Percentiles rank a stretch among this genome's conserved stretches.
These are phyloP conservation scores for Leucophora obtusa DNA, from an alignment of 2,888 invertebrate species.

Conservation along the genomic window DNA sequence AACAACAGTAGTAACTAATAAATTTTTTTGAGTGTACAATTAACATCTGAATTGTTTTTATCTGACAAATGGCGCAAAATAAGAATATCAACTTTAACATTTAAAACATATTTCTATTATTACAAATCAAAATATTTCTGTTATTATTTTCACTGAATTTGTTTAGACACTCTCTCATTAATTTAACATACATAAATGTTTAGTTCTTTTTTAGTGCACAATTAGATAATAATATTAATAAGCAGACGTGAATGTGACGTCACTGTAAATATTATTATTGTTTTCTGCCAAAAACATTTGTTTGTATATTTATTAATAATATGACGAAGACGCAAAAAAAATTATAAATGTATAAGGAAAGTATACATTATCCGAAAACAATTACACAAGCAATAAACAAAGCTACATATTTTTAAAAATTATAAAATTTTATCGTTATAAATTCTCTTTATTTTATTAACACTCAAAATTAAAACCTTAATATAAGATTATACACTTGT, in stretches of 20 bases:
- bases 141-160: conserved; percentile 1
- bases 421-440: background rate
- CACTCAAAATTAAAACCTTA: background rate
- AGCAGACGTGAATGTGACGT: conserved; percentile 40
- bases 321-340: background rate
- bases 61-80: background rate
- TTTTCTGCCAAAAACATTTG: conserved; percentile 43
- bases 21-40: too few relatives aligned
- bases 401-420: background rate
- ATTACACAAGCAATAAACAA: conserved; percentile 13
- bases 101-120: background rate
- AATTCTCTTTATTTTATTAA: background rate
- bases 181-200: conserved; percentile 13
- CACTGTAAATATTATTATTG: conserved; percentile 33
- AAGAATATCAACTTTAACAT: background rate
- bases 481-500: too few relatives aligned
- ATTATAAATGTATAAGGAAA: background rate
- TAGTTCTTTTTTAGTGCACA: conserved; percentile 6
- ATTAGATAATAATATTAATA: conserved; percentile 46
- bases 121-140: background rate
- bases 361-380: background rate
- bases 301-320: conserved; percentile 13
- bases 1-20: too few relatives aligned
- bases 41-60: too few relatives aligned
- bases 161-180: conserved; percentile 39